A percentile compares a stretch with the other conserved stretches of the same genome.
Conservation (phyloP, 2,113 vertebrate genomes). For the Corythaixoides concolor region DNA sequence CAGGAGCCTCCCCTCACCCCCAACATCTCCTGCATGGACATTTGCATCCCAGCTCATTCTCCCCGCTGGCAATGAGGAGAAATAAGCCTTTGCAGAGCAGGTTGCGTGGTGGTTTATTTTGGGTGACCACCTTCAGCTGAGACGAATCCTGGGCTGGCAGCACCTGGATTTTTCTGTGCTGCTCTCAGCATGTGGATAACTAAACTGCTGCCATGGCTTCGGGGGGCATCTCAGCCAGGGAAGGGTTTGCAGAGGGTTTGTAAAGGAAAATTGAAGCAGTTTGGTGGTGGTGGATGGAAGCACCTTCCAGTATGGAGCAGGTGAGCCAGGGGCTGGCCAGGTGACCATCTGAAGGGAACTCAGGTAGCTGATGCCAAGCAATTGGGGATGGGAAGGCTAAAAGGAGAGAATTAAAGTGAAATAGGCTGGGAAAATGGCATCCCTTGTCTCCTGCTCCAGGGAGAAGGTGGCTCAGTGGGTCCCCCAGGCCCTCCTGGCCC, state of each 20-base stretch:
- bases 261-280: background rate
- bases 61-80: background rate
- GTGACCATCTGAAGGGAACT: fast-evolving
- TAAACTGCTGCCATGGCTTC: background rate
- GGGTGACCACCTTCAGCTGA: background rate
- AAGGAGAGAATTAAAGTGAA: background rate
- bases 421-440: background rate
- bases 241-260: background rate
- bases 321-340: background rate
- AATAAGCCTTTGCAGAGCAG: background rate
- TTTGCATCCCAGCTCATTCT: background rate
- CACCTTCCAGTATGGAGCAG: fast-evolving
- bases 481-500: slow-evolving; percentile 73
- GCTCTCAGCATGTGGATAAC: background rate
- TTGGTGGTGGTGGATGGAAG: background rate
- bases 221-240: background rate
- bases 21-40: fast-evolving
- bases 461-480: slow-evolving; percentile 79
- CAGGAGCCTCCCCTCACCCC: background rate
- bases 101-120: background rate
- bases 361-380: background rate
- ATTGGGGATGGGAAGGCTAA: background rate
- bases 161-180: background rate
- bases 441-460: slow-evolving; percentile 64
- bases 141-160: background rate